Evolutionary conservation across 1,140 invertebrate species (phyloP).

Genomic region (Anastrepha ludens): DNA sequence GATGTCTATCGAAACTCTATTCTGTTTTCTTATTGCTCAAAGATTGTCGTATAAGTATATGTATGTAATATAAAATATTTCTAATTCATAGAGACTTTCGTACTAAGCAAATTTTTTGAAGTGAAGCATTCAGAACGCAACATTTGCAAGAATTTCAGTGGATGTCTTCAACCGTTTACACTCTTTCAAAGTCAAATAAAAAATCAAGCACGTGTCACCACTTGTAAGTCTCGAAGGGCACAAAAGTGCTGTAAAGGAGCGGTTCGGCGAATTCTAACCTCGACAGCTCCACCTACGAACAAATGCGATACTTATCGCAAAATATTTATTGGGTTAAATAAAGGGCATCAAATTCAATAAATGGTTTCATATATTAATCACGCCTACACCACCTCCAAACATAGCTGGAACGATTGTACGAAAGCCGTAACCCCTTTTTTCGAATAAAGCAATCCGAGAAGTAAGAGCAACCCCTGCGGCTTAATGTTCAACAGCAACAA

Average conservation of each 20-base stretch:
- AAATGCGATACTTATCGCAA: conserved; percentile 22
- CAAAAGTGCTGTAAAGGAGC: not conserved
- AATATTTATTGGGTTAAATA: conserved; percentile 61
- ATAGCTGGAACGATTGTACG: not conserved
- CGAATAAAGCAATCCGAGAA: not conserved
- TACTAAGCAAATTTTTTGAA: too few species aligned
- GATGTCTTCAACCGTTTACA: too few species aligned
- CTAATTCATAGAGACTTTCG: too few species aligned
- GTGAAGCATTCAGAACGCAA: too few species aligned
- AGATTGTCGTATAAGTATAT: too few species aligned
- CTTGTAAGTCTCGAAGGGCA: not conserved
- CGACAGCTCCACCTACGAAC: not conserved
- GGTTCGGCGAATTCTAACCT: not conserved
- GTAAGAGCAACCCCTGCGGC: not conserved
- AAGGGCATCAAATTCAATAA: conserved; percentile 73
- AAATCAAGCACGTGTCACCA: not conserved
- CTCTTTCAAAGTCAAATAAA: too few species aligned
- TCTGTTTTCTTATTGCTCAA: too few species aligned
- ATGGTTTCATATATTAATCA: conserved; percentile 52
- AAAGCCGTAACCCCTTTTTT: not conserved
- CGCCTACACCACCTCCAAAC: not conserved
- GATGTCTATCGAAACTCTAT: too few species aligned
- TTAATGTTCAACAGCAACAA: not conserved
- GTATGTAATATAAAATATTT: too few species aligned
- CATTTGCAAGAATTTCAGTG: too few species aligned